Percentiles rank a stretch among this genome's conserved stretches.
Evolutionary conservation across 64 coral and sea anemone species (phyloP).

Genomic region (Astreopora myriophthalma): DNA sequence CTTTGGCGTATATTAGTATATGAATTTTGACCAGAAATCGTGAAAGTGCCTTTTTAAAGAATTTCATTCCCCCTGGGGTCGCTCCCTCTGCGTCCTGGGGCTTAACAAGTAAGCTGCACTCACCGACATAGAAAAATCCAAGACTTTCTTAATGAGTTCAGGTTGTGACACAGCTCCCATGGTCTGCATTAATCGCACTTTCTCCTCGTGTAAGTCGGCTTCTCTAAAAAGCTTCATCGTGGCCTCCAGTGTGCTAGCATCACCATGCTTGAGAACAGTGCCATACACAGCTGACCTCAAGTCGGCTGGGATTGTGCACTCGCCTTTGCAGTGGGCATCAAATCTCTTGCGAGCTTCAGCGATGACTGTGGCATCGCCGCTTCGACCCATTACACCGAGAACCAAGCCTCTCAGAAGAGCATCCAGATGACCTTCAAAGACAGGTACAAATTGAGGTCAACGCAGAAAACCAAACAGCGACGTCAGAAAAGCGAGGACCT

Average conservation of each 20-base stretch:
- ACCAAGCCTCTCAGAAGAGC: constrained; percentile 86
- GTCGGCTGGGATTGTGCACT: constrained; percentile 75
- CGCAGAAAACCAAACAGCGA: neutral
- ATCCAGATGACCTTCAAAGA: constrained; percentile 84
- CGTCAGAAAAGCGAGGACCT: too few relatives aligned
- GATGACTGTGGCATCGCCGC: constrained; percentile 76
- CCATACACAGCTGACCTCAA: constrained; percentile 85
- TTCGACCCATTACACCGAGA: constrained; percentile 79
- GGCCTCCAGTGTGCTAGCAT: constrained; percentile 53
- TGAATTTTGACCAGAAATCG: too few relatives aligned
- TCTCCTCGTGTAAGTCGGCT: constrained; percentile 90
- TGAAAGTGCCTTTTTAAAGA: too few relatives aligned
- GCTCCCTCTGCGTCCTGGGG: too few relatives aligned
- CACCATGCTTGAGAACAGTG: constrained; percentile 87
- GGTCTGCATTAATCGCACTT: constrained; percentile 79
- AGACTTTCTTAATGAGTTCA: constrained; percentile 87
- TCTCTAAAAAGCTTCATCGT: constrained; percentile 76
- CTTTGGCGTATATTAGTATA: too few relatives aligned
- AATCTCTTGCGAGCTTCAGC: constrained; percentile 84
- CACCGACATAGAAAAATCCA: constrained; percentile 91
- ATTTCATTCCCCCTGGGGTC: too few relatives aligned
- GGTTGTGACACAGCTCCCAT: constrained; percentile 88
- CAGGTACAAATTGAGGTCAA: neutral
- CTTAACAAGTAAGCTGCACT: neutral
- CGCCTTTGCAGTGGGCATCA: constrained; percentile 79